A percentile compares a stretch with the other conserved stretches of the same genome.
phyloP scores from a whole-genome alignment of 2,888 invertebrate species.

The Heliconius sara region DNA sequence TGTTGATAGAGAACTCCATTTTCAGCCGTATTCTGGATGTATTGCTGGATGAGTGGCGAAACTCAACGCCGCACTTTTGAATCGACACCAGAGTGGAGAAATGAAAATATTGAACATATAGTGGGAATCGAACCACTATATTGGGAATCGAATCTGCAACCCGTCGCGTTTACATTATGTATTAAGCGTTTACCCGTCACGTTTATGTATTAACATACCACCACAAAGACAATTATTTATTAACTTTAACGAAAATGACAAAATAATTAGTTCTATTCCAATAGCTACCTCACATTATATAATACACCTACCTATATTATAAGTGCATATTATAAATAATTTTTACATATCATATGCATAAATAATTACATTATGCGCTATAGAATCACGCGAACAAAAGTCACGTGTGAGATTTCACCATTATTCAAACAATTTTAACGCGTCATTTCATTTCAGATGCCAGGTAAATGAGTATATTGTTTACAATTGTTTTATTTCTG shows the following conservation, averaged over 20 bases:
- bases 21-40: no score
- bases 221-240: no score
- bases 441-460: slow-evolving; percentile 21
- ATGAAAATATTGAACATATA: no score
- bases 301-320: neutral
- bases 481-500: slow-evolving; percentile 6
- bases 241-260: neutral
- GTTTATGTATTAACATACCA: no score
- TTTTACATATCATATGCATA: slow-evolving; percentile 5
- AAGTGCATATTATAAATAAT: neutral
- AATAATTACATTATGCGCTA: slow-evolving; percentile 8
- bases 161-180: no score
- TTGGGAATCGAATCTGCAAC: no score
- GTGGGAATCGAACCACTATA: no score
- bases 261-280: neutral
- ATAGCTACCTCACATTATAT: neutral
- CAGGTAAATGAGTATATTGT: slow-evolving; percentile 12
- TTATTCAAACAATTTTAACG: slow-evolving; percentile 15
- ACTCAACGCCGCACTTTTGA: no score
- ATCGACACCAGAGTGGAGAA: no score
- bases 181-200: no score
- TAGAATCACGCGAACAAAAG: slow-evolving; percentile 13
- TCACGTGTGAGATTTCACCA: slow-evolving; percentile 21
- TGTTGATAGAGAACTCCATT: no score
- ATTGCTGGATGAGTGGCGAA: no score